Evolutionary conservation across 23 tunicate genomes (phyloP).

Genomic region (Ascidia mentula): DNA sequence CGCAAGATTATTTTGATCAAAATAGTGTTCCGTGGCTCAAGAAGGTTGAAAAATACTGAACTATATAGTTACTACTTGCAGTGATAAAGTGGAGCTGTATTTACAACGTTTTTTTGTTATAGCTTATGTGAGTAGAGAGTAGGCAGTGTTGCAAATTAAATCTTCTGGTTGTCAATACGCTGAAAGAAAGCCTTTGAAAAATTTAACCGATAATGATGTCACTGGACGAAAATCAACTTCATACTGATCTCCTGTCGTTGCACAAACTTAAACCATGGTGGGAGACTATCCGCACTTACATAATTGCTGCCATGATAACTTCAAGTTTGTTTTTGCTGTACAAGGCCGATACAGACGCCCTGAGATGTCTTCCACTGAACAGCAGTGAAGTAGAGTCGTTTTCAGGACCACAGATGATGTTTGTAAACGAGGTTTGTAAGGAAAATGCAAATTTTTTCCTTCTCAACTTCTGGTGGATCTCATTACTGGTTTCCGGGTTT

Average conservation of each 20-base stretch:
- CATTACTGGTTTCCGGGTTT: background rate
- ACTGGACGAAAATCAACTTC: too few species aligned
- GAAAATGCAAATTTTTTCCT: background rate
- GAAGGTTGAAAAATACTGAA: too few species aligned
- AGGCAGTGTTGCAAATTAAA: too few species aligned
- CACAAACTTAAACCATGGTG: constrained; percentile 1
- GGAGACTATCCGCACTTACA: background rate
- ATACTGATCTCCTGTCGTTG: background rate
- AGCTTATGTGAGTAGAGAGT: too few species aligned
- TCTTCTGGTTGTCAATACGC: too few species aligned
- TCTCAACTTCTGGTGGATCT: background rate
- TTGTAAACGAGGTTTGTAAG: background rate
- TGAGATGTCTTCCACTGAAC: constrained; percentile 2
- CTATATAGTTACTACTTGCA: too few species aligned
- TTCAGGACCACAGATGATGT: background rate
- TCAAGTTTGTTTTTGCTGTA: background rate
- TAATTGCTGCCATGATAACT: background rate
- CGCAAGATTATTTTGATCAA: too few species aligned
- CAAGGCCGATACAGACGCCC: background rate
- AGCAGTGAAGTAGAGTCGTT: background rate
- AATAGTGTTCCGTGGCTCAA: too few species aligned
- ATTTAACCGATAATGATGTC: too few species aligned
- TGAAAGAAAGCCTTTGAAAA: too few species aligned
- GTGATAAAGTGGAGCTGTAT: too few species aligned
- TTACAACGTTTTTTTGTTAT: too few species aligned